Percentiles rank a stretch among this genome's conserved stretches.
These are phyloP conservation scores for Drosophila conformis DNA, from an alignment of 2,888 invertebrate genomes.

Conservation along the genomic window DNA sequence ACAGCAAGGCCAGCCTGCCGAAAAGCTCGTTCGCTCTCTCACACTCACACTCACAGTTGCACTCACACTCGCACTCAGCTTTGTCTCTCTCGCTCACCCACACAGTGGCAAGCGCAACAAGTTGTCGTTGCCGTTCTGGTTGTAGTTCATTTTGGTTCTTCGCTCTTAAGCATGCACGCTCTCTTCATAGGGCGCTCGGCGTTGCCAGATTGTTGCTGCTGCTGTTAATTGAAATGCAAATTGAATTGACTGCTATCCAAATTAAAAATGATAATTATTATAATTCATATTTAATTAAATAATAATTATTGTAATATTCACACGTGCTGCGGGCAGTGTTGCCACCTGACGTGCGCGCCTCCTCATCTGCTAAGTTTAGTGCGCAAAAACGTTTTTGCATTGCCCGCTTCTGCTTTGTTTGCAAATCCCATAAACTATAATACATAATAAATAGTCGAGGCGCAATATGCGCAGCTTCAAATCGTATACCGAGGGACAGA, in stretches of 20 bases:
- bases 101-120: constrained; percentile 67
- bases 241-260: constrained; percentile 11
- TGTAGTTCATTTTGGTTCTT: constrained; percentile 25
- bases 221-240: constrained; percentile 33
- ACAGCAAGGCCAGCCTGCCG: constrained; percentile 52
- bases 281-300: not conserved
- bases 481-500: constrained; percentile 21
- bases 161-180: constrained; percentile 36
- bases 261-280: not conserved
- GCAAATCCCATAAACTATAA: constrained; percentile 59
- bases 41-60: constrained; percentile 6
- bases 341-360: constrained; percentile 42
- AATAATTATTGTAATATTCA: constrained; percentile 8
- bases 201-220: constrained; percentile 64
- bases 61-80: not conserved
- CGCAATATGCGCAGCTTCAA: constrained; percentile 80
- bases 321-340: constrained; percentile 41
- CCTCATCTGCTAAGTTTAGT: constrained; percentile 27
- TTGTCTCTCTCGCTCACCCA: constrained; percentile 46
- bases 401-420: constrained; percentile 47
- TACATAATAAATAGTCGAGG: constrained; percentile 75
- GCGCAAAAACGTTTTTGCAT: constrained; percentile 63
- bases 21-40: constrained; percentile 47
- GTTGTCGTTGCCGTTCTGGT: constrained; percentile 57
- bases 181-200: constrained; percentile 35